Base-by-base conservation (phyloP, 2,888 invertebrate species). In the Thera britannica region DNA sequence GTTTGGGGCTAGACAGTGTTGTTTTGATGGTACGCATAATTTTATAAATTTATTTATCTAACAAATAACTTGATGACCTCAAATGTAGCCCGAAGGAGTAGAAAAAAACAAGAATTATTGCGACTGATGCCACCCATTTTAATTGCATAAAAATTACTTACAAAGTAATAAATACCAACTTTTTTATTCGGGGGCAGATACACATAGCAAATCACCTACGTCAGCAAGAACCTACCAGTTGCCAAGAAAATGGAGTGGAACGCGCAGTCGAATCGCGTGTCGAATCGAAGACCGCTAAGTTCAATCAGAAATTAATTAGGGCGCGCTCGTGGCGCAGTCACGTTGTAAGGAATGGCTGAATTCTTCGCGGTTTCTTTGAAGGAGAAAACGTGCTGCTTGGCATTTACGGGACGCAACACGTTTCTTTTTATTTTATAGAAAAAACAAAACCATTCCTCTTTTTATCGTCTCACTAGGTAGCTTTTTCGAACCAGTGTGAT, bases 241-340 rank as follows among this genome's bases (percentile, higher is more conserved):
- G 9, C 44, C 9, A 9, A 46, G 52, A 65, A 62, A 68, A 65
- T 72, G 74, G 74, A 74, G 44, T 46, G 44, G 44, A 59, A 56
- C 46, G 8, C 65, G 65, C 67, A 55, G 46, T 67, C 63, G 62
- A 65, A 4, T 65, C 59, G 49, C 54, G 66, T 66, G 68, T 66
- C 66, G 59, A 63, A 63, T 49, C 58, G 68, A 75, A 69, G 60
- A 69, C 73, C 70, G 68, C 63, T 58, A 76, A 74, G 41, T 72
- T 69, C 77, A 76, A 77, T 78, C 70, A 73, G 9, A 68, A 77
- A 68, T 75, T 75, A 78, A 79, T 79, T 74, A 77, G 72, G 36
- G 58, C 49, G 44, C 54, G 46, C 56, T 58, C 65, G 67, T 66
- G 61, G 70, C 54, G 70, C 57, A 36, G n/a, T 58, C 68, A 66